A percentile compares a stretch with the other conserved stretches of the same genome.
phyloP scores from a whole-genome alignment of 64 coral and sea anemone genomes.

The Trachythela sp. region DNA sequence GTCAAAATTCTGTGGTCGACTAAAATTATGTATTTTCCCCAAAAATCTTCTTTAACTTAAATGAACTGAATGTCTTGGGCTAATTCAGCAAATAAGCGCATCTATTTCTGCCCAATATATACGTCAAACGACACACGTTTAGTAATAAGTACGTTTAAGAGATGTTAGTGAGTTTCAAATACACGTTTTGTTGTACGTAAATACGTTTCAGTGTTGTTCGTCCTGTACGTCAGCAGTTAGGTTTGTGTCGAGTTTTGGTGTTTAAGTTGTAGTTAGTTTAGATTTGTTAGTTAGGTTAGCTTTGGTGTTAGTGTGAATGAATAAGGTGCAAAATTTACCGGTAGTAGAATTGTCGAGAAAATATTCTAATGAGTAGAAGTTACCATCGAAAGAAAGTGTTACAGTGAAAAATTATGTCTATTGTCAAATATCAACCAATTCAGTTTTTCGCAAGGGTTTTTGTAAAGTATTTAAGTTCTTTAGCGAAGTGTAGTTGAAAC shows the following conservation, averaged over 20 bases:
- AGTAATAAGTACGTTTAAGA: background rate
- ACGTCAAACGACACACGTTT: background rate
- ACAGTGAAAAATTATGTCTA: too few species aligned
- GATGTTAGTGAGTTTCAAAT: too few species aligned
- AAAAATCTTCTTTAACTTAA: background rate
- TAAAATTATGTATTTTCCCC: background rate
- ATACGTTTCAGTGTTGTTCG: background rate
- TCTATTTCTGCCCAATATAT: conserved; percentile 3
- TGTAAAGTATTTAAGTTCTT: too few species aligned
- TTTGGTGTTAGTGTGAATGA: background rate
- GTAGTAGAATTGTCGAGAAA: too few species aligned
- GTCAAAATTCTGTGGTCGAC: background rate
- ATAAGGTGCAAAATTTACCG: too few species aligned
- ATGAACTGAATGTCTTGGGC: conserved; percentile 5
- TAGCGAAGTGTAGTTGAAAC: too few species aligned
- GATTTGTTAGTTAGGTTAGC: background rate
- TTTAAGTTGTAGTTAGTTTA: background rate
- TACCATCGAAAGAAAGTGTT: too few species aligned
- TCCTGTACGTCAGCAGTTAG: background rate
- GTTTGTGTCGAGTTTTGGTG: background rate
- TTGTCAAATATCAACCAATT: too few species aligned
- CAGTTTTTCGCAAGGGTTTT: too few species aligned
- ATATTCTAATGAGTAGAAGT: too few species aligned
- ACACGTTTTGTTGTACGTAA: background rate
- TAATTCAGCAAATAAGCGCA: background rate